A percentile compares a stretch with the other conserved stretches of the same genome.
These are phyloP conservation scores for Macrophya annulata DNA, from an alignment of 2,888 invertebrate genomes.

Conservation along the genomic window DNA sequence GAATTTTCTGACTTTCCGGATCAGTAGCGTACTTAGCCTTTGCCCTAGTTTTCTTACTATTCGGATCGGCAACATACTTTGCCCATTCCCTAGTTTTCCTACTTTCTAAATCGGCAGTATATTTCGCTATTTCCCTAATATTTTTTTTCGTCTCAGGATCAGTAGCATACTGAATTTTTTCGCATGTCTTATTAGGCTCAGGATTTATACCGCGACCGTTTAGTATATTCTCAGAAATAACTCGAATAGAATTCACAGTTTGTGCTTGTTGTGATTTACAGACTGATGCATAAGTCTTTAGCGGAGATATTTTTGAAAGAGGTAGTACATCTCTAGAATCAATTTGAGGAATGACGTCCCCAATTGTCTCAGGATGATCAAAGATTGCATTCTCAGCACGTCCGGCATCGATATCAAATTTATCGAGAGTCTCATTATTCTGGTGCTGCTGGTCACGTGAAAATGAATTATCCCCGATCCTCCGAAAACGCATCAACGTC, in stretches of 20 bases:
- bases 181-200: too few species aligned
- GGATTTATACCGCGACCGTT: too few species aligned
- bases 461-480: neutral
- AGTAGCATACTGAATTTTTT: neutral
- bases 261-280: neutral
- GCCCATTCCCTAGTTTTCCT: conserved; percentile 4
- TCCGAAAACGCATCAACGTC: neutral
- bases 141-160: neutral
- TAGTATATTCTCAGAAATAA: neutral
- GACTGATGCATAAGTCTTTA: conserved; percentile 20
- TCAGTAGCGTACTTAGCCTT: neutral
- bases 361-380: too few species aligned
- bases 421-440: neutral
- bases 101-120: neutral
- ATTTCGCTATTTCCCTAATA: neutral
- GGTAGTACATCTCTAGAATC: neutral
- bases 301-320: neutral
- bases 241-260: neutral
- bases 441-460: neutral
- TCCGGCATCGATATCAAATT: neutral
- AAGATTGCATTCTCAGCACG: neutral
- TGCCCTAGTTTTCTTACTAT: neutral
- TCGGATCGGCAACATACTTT: conserved; percentile 2
- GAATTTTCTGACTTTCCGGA: neutral
- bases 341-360: too few species aligned